Evolutionary conservation across 1,140 invertebrate genomes (phyloP), one percentile per base, ranked within the genome.

Genomic region (Drosophila burlai): DNA sequence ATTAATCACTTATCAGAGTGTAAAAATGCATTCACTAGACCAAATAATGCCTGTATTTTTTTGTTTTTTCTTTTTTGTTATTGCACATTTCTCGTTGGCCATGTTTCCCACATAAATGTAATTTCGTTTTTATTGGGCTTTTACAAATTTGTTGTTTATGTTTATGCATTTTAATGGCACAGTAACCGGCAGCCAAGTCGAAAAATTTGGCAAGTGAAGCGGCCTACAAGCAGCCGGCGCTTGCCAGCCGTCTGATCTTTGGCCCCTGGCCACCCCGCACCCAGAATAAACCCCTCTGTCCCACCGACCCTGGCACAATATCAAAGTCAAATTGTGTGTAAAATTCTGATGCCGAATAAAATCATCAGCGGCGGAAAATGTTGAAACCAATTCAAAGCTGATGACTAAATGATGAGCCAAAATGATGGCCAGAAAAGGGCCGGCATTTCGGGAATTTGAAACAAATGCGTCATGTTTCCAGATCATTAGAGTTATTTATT

Each of bases 271-370:
- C 42, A 45, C 18, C 24, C 31, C 7, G 21, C 18, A 11, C 6
- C 8, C 46, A 26, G 15, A 11, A 29, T 16, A 40, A 21, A 21
- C 31, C 45, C 31, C 43, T 36, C 5, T 67, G 47, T 16, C 81
- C 67, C 58, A 59, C 21, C 68, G 49, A 55, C 65, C 64, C 50
- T 63, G 60, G 67, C 67, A 63, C 76, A 68, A 79, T 74, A 87
- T 83, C 84, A 87, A 87, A 89, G 83, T 89, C 76, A 89, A 83
- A 89, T 74, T 68, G 72, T 61, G 72, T 76, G 67, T 83, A 79
- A 83, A 87, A 84, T 67, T 72, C 61, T 61, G 62, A 54, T 71
- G 61, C 21, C 84, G 83, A 87, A 83, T 84, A 64, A 81, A 87
- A 89, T 71, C 78, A 87, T 80, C 76, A 73, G 67, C 60, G 47